Conservation (phyloP, 2,888 invertebrate species). For the Pseudococcus jackbeardsleyi region DNA sequence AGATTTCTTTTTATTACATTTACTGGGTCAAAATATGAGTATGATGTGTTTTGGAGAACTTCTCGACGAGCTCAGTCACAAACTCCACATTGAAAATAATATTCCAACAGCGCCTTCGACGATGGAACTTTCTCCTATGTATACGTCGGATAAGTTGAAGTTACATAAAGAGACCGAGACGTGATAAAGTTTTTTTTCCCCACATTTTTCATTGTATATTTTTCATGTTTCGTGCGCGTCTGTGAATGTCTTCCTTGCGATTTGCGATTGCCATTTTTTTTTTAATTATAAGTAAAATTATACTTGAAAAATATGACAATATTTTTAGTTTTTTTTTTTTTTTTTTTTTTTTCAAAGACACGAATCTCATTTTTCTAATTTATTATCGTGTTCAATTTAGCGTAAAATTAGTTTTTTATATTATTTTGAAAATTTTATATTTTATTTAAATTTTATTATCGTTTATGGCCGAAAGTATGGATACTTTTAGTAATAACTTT, state of each 20-base stretch:
- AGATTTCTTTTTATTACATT: slow-evolving; percentile 86
- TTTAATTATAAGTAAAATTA: slow-evolving; percentile 41
- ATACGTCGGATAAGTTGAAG: slow-evolving; percentile 73
- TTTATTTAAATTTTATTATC: neutral
- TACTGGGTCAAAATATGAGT: slow-evolving; percentile 89
- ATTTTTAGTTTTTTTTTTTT: slow-evolving; percentile 5
- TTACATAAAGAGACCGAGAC: slow-evolving; percentile 88
- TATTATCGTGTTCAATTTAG: slow-evolving; percentile 13
- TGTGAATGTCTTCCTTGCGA: slow-evolving; percentile 43
- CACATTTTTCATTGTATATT: no score
- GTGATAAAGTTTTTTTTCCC: slow-evolving; percentile 70
- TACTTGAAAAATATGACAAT: slow-evolving; percentile 41
- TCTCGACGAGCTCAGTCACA: slow-evolving; percentile 81
- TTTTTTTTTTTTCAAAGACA: neutral
- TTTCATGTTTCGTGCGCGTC: neutral
- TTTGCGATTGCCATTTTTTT: slow-evolving; percentile 55
- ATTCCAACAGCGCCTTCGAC: slow-evolving; percentile 88
- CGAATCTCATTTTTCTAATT: slow-evolving; percentile 43
- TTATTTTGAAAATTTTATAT: slow-evolving; percentile 16
- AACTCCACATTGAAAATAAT: slow-evolving; percentile 75
- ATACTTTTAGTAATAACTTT: neutral
- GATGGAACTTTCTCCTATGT: slow-evolving; percentile 87
- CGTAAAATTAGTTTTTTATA: slow-evolving; percentile 25
- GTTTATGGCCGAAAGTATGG: neutral
- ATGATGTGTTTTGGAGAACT: slow-evolving; percentile 85